A percentile compares a stretch with the other conserved stretches of the same genome.
Evolutionary conservation across 1,140 invertebrate species (phyloP).

Genomic region (Anoplophora glabripennis): DNA sequence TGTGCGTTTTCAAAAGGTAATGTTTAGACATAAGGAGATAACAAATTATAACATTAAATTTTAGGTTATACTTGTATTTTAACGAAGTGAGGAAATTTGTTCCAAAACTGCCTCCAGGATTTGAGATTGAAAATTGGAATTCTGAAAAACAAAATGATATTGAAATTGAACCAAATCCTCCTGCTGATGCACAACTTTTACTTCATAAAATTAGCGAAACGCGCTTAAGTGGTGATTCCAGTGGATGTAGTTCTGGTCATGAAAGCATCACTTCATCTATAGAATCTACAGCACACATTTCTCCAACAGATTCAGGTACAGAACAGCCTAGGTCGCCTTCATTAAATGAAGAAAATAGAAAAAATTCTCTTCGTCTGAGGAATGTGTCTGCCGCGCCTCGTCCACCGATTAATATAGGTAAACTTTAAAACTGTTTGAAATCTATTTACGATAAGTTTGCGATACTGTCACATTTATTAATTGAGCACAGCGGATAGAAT

Average conservation of each 20-base stretch:
- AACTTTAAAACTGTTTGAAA: no score
- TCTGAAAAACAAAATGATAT: constrained; percentile 26
- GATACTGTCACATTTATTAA: no score
- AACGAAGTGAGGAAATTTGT: no score
- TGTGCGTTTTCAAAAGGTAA: no score
- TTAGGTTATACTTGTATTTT: no score
- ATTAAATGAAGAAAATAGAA: constrained; percentile 11
- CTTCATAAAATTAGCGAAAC: constrained; percentile 50
- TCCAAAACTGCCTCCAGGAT: no score
- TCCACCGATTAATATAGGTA: no score
- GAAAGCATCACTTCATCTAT: constrained; percentile 58
- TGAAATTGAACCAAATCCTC: constrained; percentile 17
- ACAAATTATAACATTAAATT: no score
- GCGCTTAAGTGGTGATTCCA: constrained; percentile 55
- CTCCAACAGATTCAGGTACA: constrained; percentile 45
- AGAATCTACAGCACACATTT: constrained; percentile 55
- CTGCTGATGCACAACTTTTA: constrained; percentile 36
- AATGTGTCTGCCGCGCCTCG: neutral
- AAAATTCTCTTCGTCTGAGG: constrained; percentile 20
- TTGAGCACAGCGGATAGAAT: no score
- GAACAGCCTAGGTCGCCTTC: constrained; percentile 32
- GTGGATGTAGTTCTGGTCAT: constrained; percentile 57
- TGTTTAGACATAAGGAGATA: no score
- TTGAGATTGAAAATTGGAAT: constrained; percentile 1
- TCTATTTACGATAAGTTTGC: no score